Evolutionary conservation across 2,113 vertebrate species (phyloP).

Genomic region (Elephantulus edwardii): DNA sequence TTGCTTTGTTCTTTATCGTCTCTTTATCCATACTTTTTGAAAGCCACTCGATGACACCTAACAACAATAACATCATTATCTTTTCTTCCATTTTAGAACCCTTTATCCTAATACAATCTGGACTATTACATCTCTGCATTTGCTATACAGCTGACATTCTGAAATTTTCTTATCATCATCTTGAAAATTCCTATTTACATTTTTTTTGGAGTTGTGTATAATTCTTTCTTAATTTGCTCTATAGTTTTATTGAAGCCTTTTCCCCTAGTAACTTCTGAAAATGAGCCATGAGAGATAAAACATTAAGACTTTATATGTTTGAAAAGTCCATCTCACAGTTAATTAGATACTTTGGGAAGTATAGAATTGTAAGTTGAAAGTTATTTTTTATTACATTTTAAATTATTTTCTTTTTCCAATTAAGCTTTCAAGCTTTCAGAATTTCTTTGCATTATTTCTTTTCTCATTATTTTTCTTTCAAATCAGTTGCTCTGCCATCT

Average conservation of each 20-base stretch:
- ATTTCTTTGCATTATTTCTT: not conserved
- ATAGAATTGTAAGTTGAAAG: not conserved
- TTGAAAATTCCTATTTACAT: not conserved
- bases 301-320: not conserved
- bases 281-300: not conserved
- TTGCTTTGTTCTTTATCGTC: not conserved
- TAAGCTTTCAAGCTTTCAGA: not conserved
- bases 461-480: not conserved
- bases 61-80: no score
- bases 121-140: not conserved
- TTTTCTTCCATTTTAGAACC: not conserved
- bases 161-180: not conserved
- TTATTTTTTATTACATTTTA: not conserved
- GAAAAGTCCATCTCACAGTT: not conserved
- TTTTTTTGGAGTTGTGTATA: not conserved
- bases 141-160: not conserved
- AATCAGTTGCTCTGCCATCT: not conserved
- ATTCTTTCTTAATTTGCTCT: not conserved
- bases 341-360: not conserved
- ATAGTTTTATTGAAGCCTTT: not conserved
- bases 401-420: not conserved
- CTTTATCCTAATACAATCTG: not conserved
- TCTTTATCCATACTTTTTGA: not conserved
- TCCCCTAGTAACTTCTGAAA: not conserved
- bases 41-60: no score